Conservation (phyloP, 1,140 invertebrate species). For the Asobara japonica region DNA sequence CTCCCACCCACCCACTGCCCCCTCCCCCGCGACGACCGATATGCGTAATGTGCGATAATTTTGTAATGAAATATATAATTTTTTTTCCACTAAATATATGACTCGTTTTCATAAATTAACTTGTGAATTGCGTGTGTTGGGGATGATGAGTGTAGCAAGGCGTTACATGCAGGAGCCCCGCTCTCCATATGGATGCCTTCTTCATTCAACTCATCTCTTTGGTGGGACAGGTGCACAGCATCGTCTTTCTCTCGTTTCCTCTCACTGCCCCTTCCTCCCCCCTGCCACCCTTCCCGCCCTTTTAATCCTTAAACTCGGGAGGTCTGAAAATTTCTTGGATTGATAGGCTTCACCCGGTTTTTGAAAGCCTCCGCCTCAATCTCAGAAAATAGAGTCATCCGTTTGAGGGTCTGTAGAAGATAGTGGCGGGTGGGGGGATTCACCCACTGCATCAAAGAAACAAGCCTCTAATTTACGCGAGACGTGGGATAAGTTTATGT, state of each 20-base stretch:
- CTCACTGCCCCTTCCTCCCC: no score
- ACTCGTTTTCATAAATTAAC: no score
- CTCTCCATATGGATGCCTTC: neutral
- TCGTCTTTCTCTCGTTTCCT: neutral
- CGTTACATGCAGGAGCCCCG: neutral
- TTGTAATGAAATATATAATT: no score
- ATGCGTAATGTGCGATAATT: neutral
- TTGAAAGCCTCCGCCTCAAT: neutral
- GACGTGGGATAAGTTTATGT: slow-evolving; percentile 8
- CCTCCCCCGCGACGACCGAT: slow-evolving; percentile 39
- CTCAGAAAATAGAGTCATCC: neutral
- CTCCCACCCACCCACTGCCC: slow-evolving; percentile 38
- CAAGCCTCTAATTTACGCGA: slow-evolving; percentile 8
- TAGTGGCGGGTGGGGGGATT: no score
- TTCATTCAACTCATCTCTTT: neutral
- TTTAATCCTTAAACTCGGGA: neutral
- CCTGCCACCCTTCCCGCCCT: neutral
- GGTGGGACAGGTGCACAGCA: neutral
- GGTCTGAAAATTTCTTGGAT: neutral
- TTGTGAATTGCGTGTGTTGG: no score
- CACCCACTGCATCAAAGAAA: slow-evolving; percentile 3
- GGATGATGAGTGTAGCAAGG: neutral
- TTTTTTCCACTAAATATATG: no score
- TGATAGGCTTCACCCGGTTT: neutral
- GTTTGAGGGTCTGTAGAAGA: neutral